Base-by-base conservation (phyloP, 2,888 invertebrate genomes). In the Cloeon dipterum region DNA sequence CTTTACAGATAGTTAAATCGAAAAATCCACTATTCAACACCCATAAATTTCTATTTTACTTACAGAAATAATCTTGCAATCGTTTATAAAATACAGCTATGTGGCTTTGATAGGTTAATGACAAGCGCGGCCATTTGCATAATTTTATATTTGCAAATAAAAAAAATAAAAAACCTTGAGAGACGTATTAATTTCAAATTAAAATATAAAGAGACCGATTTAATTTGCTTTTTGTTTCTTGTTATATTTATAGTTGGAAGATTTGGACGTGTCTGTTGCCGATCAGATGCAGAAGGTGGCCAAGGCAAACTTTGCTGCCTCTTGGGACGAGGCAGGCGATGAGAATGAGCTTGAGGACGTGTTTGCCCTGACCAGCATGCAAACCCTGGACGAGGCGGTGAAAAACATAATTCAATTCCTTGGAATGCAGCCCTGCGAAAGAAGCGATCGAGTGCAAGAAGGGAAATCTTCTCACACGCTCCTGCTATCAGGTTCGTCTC, bases 271-370 rank as follows among this genome's bases (percentile, higher is more conserved):
- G 32, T 69, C 70, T 2, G 65, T 89, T 4, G 74, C 76, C 3
- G 89, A 93, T 59, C 85, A 86, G 58, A 73, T 89, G 45, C 76
- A 81, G 53, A 68, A 71, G 46, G 66, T 77, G 16, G 69, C 71
- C 47, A 77, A 78, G 50, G 69, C 69, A 20, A 77, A 79, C 56
- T 83, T 81, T 61, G 68, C 67, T 11, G 68, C 72, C 3, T 69
- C 73, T n/a, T 86, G 85, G 81, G 81, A 82, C 37, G 66, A 74
- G 26, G 68, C 74, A 1, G 64, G 72, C 2, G 64, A 66, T 0
- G 67, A 70, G 72, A 73, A 68, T 0, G 88, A 89, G 59, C 67
- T 82, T 7, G 86, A 86, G 46, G 94, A 96, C 47, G 94, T 94
- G 0, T 99, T 85, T 53, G 79, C 81, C 0, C 61, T 99, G 14